Evolutionary conservation across 2,888 invertebrate genomes (phyloP), one percentile per base, ranked within the genome.

Genomic region (Hipparchia sbordonii): DNA sequence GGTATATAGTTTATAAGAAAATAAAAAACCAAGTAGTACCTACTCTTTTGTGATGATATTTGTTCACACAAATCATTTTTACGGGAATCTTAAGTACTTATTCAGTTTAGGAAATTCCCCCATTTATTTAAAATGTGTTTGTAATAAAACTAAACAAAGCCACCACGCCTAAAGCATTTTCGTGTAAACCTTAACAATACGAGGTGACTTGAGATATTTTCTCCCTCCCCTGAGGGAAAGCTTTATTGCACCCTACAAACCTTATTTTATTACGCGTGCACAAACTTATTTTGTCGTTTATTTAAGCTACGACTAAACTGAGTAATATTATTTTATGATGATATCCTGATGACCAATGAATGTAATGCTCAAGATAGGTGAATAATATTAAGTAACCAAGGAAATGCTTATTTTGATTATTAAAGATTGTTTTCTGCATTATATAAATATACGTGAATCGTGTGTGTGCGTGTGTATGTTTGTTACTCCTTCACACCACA

Each of bases 121-220:
- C 48, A 13, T 70, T 72, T 60, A 56, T 67, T 45, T 61, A 69
- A 66, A 72, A 72, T 61, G 69, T 71, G 66, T 72, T 39, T 72
- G 71, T 69, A 72, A 72, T 69, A 74, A 39, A 69, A 71, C 69
- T 69, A 75, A 54, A 73, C 65, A 75, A 69, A 70, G 67, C 63
- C 60, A 73, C 60, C 60, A 73, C 60, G 66, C 66, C 70, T 74
- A 77, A 75, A 77, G 76, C 77, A 70, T 74, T 77, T 77, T 74
- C 77, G 63, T 77, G 77, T 77, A 72, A 23, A 23, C 66, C 70
- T 71, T 67, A 61, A 67, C 72, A 65, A 65, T 65, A 72, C 56
- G 69, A 74, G 68, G 69, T 77, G 74, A 74, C 70, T 73, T 72
- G 72, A 75, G 71, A 74, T 72, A 75, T 72, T 72, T 72, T 71